Base-by-base conservation (phyloP, 2,888 invertebrate species). In the Epinotia demarniana region DNA sequence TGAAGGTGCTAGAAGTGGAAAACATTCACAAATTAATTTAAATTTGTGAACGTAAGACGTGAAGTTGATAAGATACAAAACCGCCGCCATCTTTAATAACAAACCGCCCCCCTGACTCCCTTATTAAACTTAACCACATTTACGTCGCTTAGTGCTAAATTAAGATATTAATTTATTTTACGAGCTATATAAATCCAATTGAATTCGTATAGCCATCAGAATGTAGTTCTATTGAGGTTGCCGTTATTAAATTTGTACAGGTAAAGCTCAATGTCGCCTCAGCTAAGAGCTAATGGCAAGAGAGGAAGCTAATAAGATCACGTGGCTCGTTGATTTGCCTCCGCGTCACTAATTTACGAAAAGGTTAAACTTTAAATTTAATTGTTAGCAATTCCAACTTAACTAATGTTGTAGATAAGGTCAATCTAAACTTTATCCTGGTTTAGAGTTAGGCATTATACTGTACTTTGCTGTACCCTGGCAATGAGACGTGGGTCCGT, bases 261-360 rank as follows among this genome's bases (percentile, higher is more conserved):
- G 81, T 81, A 80, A 80, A 81, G 82, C 78, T 85, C 83, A 86
- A 86, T 84, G 80, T 78, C 79, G 80, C 75, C 69, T 74, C 79
- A 77, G 53, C 53, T 5, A n/a, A 53, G 80, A 57, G 77, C 84
- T 87, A 86, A 88, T 87, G 84, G 84, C 82, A 84, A 82, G 85
- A 85, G 85, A 86, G 84, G 83, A 80, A 79, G 83, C 84, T 90
- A 90, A 90, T 89, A 86, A 87, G 85, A 88, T 90, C 85, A 85
- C 85, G 86, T 80, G 88, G 87, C 85, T 89, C 85, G 85, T 89
- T 89, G 88, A 89, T 86, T 87, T 81, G 80, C 79, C 79, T 80
- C 78, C 78, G 79, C 79, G 80, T 83, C 78, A 82, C 83, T 84
- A 86, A 85, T 86, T 87, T 83, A 81, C 79, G 81, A 73, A 84